Conservation (phyloP, 2,797 vertebrate genomes). For the Poecilia picta region DNA sequence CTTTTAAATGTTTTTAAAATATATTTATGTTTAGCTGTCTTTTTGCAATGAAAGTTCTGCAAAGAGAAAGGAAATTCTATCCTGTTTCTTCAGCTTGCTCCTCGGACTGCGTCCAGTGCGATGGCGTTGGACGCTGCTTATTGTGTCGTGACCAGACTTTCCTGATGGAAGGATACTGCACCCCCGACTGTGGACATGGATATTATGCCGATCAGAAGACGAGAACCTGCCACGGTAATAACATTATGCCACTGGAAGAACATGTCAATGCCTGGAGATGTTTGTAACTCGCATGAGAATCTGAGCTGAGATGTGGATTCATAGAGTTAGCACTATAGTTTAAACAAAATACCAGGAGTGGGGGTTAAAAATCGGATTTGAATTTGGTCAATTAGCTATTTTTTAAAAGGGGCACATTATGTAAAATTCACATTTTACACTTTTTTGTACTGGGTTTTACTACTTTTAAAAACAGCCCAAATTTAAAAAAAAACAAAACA, state of each 20-base stretch:
- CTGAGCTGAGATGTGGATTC: background rate
- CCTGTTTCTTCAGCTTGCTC: constrained; percentile 83
- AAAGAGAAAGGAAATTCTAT: background rate
- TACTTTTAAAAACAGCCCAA: no score
- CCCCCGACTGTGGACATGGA: constrained; percentile 84
- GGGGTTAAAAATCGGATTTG: background rate
- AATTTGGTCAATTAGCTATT: background rate
- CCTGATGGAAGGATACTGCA: constrained; percentile 84
- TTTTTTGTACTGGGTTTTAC: no score
- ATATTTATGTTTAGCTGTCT: background rate
- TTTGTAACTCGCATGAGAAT: background rate
- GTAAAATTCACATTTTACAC: no score
- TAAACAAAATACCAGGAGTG: background rate
- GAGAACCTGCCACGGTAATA: constrained; percentile 85
- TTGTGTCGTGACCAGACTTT: constrained; percentile 80
- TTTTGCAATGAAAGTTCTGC: background rate
- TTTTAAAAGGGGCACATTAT: background rate
- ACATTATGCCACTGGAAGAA: fast-evolving
- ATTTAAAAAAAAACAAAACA: no score
- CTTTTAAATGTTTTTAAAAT: background rate
- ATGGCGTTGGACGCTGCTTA: constrained; percentile 74
- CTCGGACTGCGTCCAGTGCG: constrained; percentile 85
- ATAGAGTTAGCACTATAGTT: background rate
- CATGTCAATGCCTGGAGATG: background rate
- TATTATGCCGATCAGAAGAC: constrained; percentile 79